Conservation (phyloP, 2,888 invertebrate species). For the Sinhomidia bicolor region DNA sequence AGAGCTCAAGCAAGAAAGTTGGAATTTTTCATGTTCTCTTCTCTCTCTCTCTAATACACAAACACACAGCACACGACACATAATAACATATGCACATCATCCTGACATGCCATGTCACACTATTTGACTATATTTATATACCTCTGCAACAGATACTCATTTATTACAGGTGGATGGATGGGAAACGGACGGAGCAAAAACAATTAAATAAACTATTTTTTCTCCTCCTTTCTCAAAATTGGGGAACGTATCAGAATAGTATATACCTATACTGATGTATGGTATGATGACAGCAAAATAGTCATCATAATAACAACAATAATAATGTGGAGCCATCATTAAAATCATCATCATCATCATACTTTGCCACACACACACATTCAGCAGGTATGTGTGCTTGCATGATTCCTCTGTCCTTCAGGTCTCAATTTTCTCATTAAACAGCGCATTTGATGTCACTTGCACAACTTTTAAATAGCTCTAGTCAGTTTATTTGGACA, state of each 20-base stretch:
- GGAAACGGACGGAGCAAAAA: slow-evolving; percentile 3
- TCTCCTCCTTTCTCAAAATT: slow-evolving; percentile 12
- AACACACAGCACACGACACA: not conserved
- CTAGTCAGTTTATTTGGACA: slow-evolving; percentile 50
- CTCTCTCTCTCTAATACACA: slow-evolving; percentile 32
- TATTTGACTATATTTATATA: slow-evolving; percentile 39
- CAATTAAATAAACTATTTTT: slow-evolving; percentile 18
- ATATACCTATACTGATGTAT: too few relatives aligned
- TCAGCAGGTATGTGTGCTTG: slow-evolving; percentile 25
- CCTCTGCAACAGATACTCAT: slow-evolving; percentile 46
- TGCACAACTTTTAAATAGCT: slow-evolving; percentile 39
- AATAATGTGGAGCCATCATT: slow-evolving; percentile 50
- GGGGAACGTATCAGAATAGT: not conserved
- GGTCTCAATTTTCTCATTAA: slow-evolving; percentile 61
- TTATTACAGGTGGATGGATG: slow-evolving; percentile 6
- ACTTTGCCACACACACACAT: slow-evolving; percentile 56
- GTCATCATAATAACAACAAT: slow-evolving; percentile 21
- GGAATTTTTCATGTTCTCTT: slow-evolving; percentile 7
- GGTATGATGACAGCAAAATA: slow-evolving; percentile 42
- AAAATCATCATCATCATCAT: slow-evolving; percentile 54
- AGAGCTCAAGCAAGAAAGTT: slow-evolving; percentile 47
- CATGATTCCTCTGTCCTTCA: slow-evolving; percentile 37
- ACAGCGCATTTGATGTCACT: slow-evolving; percentile 57
- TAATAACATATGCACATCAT: not conserved
- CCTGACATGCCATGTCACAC: slow-evolving; percentile 17